Evolutionary conservation across 2,797 vertebrate genomes (phyloP).

Genomic region (Emys orbicularis): DNA sequence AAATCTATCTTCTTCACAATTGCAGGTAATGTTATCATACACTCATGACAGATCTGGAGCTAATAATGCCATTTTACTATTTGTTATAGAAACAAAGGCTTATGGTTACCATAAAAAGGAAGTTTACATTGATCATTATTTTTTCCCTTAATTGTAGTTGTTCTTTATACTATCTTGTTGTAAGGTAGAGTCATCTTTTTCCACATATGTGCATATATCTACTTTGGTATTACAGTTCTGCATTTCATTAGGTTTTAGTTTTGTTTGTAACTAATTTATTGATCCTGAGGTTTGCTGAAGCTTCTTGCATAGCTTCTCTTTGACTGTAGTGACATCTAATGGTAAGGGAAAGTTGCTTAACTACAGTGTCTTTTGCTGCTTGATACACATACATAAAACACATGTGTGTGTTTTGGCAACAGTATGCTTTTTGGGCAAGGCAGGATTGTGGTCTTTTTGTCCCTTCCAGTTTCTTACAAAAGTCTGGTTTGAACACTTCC

Average conservation of each 20-base stretch:
- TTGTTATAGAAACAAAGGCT: background rate
- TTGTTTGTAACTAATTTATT: constrained; percentile 40
- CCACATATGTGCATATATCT: background rate
- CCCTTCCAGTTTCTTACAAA: background rate
- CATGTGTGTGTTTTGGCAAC: constrained; percentile 24
- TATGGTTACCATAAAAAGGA: background rate
- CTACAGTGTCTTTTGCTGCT: background rate
- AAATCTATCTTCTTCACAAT: constrained; percentile 7
- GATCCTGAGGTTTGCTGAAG: constrained; percentile 3
- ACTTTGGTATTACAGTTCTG: background rate
- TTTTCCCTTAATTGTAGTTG: background rate
- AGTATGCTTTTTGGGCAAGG: constrained; percentile 27
- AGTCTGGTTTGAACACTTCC: constrained; percentile 16
- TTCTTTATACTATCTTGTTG: background rate
- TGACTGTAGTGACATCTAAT: constrained; percentile 77
- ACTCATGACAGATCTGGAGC: background rate
- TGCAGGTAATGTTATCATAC: background rate
- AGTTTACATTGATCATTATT: background rate
- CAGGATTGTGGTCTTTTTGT: background rate
- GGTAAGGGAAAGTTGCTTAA: constrained; percentile 70
- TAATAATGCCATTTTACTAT: background rate
- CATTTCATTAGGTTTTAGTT: background rate
- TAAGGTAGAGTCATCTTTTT: background rate
- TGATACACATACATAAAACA: constrained; percentile 19
- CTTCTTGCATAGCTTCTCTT: constrained; percentile 46